These are phyloP conservation scores for Thamnaconus septentrionalis DNA, from an alignment of 2,113 vertebrate genomes.

Conservation along the genomic window DNA sequence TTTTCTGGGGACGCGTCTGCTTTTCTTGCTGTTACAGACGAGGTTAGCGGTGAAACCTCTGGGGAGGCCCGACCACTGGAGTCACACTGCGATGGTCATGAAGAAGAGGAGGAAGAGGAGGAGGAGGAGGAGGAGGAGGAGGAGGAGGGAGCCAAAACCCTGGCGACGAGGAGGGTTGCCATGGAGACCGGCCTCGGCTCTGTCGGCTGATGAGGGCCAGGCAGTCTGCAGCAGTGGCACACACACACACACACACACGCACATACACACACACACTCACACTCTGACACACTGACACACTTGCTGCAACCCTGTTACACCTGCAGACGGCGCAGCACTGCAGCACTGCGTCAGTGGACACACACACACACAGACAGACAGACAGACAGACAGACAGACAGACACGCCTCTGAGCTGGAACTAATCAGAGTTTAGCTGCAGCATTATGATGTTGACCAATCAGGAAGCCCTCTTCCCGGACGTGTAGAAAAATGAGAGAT, in stretches of 20 bases:
- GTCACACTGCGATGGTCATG: slow-evolving; percentile 11
- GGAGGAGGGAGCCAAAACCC: too few species aligned
- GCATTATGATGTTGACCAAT: slow-evolving; percentile 40
- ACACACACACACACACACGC: slow-evolving; percentile 15
- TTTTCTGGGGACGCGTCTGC: neutral
- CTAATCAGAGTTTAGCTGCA: slow-evolving; percentile 31
- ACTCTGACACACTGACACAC: slow-evolving; percentile 61
- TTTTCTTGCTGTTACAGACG: neutral
- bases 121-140: too few species aligned
- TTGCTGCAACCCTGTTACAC: slow-evolving; percentile 31
- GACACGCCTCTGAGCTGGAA: slow-evolving; percentile 50
- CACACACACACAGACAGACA: neutral
- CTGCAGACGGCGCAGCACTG: slow-evolving; percentile 51
- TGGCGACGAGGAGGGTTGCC: slow-evolving; percentile 57
- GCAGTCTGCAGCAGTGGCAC: slow-evolving; percentile 19
- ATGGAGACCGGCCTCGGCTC: slow-evolving; percentile 66
- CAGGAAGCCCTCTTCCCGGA: slow-evolving; percentile 24
- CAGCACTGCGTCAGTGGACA: slow-evolving; percentile 53
- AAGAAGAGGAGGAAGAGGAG: neutral
- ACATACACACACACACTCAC: slow-evolving; percentile 31
- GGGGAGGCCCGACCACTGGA: slow-evolving; percentile 10
- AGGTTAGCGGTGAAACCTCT: neutral
- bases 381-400: neutral
- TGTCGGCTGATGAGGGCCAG: slow-evolving; percentile 50
- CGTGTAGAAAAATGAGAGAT: slow-evolving; percentile 20